Percentiles rank a stretch among this genome's conserved stretches.
phyloP scores from a whole-genome alignment of 1,140 invertebrate genomes.

The Drosophila navojoa region DNA sequence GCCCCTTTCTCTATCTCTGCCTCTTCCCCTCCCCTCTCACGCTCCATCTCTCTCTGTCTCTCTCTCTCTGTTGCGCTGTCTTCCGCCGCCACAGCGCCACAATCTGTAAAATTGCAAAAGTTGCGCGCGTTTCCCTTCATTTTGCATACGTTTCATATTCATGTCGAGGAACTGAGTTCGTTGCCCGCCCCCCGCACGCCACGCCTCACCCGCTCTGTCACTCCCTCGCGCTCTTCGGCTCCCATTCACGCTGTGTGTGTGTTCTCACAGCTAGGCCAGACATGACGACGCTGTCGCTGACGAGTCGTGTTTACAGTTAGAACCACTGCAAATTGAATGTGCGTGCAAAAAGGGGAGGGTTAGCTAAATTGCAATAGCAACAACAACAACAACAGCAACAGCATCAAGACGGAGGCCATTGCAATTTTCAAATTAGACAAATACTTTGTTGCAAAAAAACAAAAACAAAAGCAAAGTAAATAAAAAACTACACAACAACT shows the following conservation, averaged over 20 bases:
- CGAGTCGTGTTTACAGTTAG: conserved; percentile 71
- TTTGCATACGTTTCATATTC: conserved; percentile 80
- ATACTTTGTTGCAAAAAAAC: not conserved
- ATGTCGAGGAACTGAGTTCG: conserved; percentile 62
- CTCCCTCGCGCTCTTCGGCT: not conserved
- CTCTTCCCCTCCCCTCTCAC: no score
- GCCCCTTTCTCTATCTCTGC: not conserved
- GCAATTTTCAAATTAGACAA: conserved; percentile 78
- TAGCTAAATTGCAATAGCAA: conserved; percentile 13
- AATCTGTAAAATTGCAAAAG: conserved; percentile 57
- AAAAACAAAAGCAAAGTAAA: not conserved
- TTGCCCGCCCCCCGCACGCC: conserved; percentile 47
- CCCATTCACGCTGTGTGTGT: conserved; percentile 10
- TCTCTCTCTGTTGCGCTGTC: not conserved
- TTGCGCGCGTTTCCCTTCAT: conserved; percentile 71
- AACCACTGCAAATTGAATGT: conserved; percentile 56
- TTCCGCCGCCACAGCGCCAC: conserved; percentile 6
- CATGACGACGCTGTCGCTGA: conserved; percentile 56
- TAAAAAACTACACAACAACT: conserved; percentile 19
- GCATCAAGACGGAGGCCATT: conserved; percentile 58
- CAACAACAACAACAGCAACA: not conserved
- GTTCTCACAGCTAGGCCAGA: conserved; percentile 53
- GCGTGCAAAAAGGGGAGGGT: conserved; percentile 46
- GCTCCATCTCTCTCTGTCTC: not conserved
- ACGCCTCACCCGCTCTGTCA: conserved; percentile 14